Evolutionary conservation across 1,140 invertebrate genomes (phyloP).

Genomic region (Trigoniulus corallinus): DNA sequence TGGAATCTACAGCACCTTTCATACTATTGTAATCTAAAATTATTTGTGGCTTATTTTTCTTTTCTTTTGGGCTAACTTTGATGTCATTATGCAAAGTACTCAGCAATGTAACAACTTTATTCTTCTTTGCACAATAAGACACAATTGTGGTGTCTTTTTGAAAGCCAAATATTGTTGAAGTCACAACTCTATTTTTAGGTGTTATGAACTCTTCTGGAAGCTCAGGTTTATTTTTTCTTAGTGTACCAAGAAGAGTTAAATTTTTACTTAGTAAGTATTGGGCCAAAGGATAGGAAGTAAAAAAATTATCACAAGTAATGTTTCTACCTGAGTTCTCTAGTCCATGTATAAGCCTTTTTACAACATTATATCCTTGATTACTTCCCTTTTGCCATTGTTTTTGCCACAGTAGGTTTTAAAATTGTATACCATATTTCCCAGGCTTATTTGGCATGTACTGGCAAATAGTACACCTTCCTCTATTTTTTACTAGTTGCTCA

Average conservation of each 20-base stretch:
- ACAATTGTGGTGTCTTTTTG: slow-evolving; percentile 11
- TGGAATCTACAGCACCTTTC: slow-evolving; percentile 10
- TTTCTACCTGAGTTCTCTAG: slow-evolving; percentile 1
- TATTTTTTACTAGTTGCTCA: slow-evolving; percentile 18
- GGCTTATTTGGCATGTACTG: slow-evolving; percentile 20
- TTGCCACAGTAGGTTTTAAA: slow-evolving; percentile 11
- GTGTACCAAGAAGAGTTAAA: background rate
- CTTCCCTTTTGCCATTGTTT: background rate
- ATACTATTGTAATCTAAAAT: slow-evolving; percentile 12
- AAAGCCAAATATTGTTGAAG: slow-evolving; percentile 8
- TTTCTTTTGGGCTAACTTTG: background rate
- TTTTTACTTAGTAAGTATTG: background rate
- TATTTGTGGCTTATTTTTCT: slow-evolving; percentile 9
- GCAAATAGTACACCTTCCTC: slow-evolving; percentile 16
- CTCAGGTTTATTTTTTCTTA: slow-evolving; percentile 2
- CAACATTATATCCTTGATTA: slow-evolving; percentile 4
- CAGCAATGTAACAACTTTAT: slow-evolving; percentile 9
- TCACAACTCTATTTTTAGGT: slow-evolving; percentile 1
- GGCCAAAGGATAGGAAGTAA: background rate
- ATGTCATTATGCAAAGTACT: slow-evolving; percentile 8
- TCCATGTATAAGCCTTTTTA: background rate
- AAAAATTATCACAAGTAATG: slow-evolving; percentile 7
- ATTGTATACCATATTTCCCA: slow-evolving; percentile 15
- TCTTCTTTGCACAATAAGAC: slow-evolving; percentile 15
- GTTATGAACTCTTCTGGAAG: background rate